Base-by-base conservation (phyloP, 2,888 invertebrate genomes). In the Dendrolimus houi region DNA sequence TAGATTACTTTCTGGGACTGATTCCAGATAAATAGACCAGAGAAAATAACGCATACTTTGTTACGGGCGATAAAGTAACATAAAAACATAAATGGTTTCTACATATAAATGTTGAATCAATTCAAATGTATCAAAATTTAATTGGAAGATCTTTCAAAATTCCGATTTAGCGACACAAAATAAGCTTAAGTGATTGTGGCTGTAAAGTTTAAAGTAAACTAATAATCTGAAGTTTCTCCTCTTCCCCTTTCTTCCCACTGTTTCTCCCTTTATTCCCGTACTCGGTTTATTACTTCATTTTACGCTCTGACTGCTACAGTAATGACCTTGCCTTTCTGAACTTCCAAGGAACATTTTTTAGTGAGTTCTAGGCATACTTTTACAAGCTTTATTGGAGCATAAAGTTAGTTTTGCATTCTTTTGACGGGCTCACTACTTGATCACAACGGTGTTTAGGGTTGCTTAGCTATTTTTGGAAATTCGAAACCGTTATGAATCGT, bases 221-320 rank as follows among this genome's bases (percentile, higher is more conserved):
- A 66, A 56, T 58, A 70, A 71, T 70, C 65, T 68, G 17, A 58
- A 58, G 57, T 60, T 65, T 62, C 61, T 59, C 61, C 58, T 62
- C 54, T 57, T 58, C 61, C 56, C 61, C 58, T 56, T 69, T 68
- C 68, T 67, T 69, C 67, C 68, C 70, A 64, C 69, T 70, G 70
- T 70, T 69, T 66, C 71, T 67, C 63, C 64, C 60, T 58, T 29
- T 6, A 29, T 29, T 29, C 29, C 47, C 9, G 47, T 47, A 47
- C 47, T 47, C 47, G 47, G 47, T 63, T 74, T 75, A 74, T 75
- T 72, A 70, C 74, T 74, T 77, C 69, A 75, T 77, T 77, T 77
- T 75, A 74, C 75, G 76, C 69, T 71, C 62, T 64, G 62, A 59
- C 64, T 66, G 64, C 62, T 68, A 54, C 62, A 52, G 72, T 76